phyloP scores from a whole-genome alignment of 2,888 invertebrate genomes.

The Gymnosoma rotundatum region DNA sequence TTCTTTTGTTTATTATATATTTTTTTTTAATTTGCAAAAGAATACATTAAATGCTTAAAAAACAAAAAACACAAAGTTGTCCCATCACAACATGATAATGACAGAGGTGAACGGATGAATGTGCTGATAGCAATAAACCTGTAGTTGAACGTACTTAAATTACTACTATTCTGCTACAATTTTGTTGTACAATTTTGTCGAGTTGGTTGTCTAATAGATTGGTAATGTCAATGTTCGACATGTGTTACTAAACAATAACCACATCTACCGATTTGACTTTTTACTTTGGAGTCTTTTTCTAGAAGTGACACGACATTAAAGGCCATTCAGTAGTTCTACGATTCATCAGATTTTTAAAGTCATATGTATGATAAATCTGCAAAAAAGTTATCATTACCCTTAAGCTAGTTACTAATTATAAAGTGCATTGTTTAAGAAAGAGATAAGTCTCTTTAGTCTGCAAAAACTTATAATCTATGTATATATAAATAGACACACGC shows the following conservation, averaged over 20 bases:
- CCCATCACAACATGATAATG: slow-evolving; percentile 52
- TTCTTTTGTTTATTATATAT: neutral
- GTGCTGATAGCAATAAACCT: slow-evolving; percentile 6
- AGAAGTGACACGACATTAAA: no score
- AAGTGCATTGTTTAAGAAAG: no score
- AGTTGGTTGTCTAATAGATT: slow-evolving; percentile 15
- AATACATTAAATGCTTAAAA: neutral
- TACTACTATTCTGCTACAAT: slow-evolving; percentile 45
- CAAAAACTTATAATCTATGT: no score
- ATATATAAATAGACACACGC: no score
- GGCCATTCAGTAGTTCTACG: no score
- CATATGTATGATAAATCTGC: no score
- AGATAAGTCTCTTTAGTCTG: no score
- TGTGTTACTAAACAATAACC: slow-evolving; percentile 51
- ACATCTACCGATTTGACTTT: neutral
- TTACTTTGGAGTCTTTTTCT: neutral
- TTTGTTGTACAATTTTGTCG: slow-evolving; percentile 16
- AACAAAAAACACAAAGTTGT: slow-evolving; percentile 29
- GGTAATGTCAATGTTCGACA: slow-evolving; percentile 49
- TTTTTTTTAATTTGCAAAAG: slow-evolving; percentile 12
- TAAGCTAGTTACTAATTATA: no score
- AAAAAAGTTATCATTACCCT: no score
- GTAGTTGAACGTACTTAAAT: slow-evolving; percentile 65
- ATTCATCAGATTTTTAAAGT: no score
- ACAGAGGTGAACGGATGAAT: slow-evolving; percentile 13